A percentile compares a stretch with the other conserved stretches of the same genome.
phyloP scores from a whole-genome alignment of 2,888 invertebrate species.

The Synanthedon tipuliformis region DNA sequence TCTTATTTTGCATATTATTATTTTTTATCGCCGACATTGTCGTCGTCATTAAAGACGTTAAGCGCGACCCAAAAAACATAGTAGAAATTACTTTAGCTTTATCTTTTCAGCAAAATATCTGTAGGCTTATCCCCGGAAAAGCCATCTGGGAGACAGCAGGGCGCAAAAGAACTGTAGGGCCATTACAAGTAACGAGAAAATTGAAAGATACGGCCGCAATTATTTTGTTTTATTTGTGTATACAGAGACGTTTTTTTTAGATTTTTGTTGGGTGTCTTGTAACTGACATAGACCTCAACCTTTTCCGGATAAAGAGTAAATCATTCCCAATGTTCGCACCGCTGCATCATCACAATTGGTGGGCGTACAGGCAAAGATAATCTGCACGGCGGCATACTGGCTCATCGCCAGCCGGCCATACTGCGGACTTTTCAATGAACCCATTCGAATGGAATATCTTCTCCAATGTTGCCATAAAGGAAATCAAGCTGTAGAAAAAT shows the following conservation, averaged over 20 bases:
- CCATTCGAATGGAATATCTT: constrained; percentile 64
- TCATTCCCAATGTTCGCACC: constrained; percentile 3
- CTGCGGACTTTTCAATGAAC: constrained; percentile 69
- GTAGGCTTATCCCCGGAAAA: constrained; percentile 9
- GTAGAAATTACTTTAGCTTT: constrained; percentile 7
- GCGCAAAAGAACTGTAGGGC: neutral
- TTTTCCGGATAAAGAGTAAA: neutral
- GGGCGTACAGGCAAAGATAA: constrained; percentile 55
- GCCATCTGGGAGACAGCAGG: constrained; percentile 4
- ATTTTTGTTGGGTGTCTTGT: neutral
- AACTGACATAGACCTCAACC: neutral
- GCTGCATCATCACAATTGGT: constrained; percentile 58
- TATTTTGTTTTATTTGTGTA: neutral
- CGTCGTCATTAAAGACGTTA: neutral
- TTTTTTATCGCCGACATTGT: neutral
- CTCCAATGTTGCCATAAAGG: constrained; percentile 62
- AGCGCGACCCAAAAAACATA: constrained; percentile 3
- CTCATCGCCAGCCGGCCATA: constrained; percentile 55
- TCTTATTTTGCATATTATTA: neutral
- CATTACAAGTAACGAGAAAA: constrained; percentile 2
- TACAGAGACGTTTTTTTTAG: neutral
- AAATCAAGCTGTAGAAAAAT: constrained; percentile 56
- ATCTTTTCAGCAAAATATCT: constrained; percentile 13
- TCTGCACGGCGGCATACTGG: constrained; percentile 43
- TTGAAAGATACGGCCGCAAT: neutral